Evolutionary conservation across 2,113 vertebrate genomes (phyloP).

Genomic region (Thermophis baileyi): DNA sequence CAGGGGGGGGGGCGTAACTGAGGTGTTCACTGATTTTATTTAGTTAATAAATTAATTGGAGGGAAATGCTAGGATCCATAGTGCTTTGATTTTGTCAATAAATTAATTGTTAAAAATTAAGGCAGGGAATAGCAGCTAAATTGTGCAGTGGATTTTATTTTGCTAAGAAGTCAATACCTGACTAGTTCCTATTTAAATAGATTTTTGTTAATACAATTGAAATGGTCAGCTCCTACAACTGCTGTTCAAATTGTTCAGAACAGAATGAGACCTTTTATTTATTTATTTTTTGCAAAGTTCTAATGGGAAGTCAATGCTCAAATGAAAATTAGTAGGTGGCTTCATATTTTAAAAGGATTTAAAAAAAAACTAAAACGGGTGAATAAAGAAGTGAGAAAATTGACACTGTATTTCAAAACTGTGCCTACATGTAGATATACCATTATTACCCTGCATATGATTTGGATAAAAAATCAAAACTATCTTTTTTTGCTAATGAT

Average conservation of each 20-base stretch:
- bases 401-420: slow-evolving; percentile 2
- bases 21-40: slow-evolving; percentile 25
- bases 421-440: not conserved
- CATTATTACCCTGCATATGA: not conserved
- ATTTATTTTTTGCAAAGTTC: not conserved
- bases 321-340: slow-evolving; percentile 6
- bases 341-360: not conserved
- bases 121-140: not conserved
- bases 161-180: slow-evolving; percentile 2
- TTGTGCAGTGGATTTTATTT: slow-evolving; percentile 20
- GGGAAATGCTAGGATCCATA: not conserved
- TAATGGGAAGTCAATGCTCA: not conserved
- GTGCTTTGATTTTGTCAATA: slow-evolving; percentile 26
- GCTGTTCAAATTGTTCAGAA: not conserved
- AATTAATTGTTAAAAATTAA: slow-evolving; percentile 23
- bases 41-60: slow-evolving; percentile 26
- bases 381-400: slow-evolving; percentile 11
- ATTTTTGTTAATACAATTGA: not conserved
- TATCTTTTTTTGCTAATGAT: not conserved
- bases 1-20: not conserved
- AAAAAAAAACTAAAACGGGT: not conserved
- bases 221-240: slow-evolving; percentile 6
- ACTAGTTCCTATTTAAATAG: not conserved
- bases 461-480: slow-evolving; percentile 3
- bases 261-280: not conserved